Base-by-base conservation (phyloP, 2,888 invertebrate species). In the Biston betularia region DNA sequence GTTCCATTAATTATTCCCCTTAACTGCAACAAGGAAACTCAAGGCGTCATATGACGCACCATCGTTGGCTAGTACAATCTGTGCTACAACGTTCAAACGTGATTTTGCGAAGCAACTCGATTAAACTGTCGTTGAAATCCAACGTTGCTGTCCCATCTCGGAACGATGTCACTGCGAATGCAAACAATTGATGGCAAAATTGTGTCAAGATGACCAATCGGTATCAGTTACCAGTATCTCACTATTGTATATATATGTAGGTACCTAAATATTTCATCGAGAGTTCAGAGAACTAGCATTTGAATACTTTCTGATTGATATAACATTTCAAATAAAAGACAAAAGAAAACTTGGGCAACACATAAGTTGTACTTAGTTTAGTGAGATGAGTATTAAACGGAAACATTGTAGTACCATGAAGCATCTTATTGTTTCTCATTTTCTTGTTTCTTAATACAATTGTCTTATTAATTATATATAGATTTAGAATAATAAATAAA, bases 31-130 rank as follows among this genome's bases (percentile, higher is more conserved):
- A 49, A n/a, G 35, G 46, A n/a, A 63, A 55, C 59, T 53, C 55
- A 35, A 75, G 73, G 69, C 73, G 75, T 78, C 70, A 75, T 71
- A 75, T 79, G 79, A 76, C 70, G 75, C 75, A 77, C 73, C 69
- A 70, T 52, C 55, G 38, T 38, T 50, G 50, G 65, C 50, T 53
- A 49, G 60, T 15, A 69, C 66, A 66, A 69, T 56, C 56, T 57
- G 58, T 66, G 56, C 60, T 56, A 50, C 63, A 60, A 34, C 49
- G 68, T 58, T 68, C 72, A 53, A 79, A 69, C 72, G 76, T 76
- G 75, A 79, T 76, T 82, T 82, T 80, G 75, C 80, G 76, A 75
- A 73, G 73, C 68, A 70, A 75, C 70, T 76, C 74, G 76, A 79
- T 75, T 79, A 76, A 79, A 80, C 77, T 78, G 75, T 76, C 74